phyloP scores from a whole-genome alignment of 2,113 vertebrate species.

The Bolborhynchus lineola region DNA sequence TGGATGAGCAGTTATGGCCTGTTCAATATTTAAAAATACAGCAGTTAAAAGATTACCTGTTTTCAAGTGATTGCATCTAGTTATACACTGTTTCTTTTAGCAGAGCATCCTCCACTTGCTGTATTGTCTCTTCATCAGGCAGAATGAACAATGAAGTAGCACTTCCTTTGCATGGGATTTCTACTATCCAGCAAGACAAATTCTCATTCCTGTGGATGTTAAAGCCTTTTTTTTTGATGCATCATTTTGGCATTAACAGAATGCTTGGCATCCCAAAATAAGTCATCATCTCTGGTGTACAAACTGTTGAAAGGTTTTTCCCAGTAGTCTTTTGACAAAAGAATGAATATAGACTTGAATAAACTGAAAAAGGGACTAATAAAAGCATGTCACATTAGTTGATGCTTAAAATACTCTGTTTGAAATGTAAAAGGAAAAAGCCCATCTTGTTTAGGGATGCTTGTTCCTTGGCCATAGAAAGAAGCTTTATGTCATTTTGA shows the following conservation, averaged over 20 bases:
- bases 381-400: neutral
- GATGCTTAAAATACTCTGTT: neutral
- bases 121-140: slow-evolving; percentile 47
- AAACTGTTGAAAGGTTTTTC: slow-evolving; percentile 70
- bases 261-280: slow-evolving; percentile 67
- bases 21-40: neutral
- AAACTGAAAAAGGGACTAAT: neutral
- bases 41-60: slow-evolving; percentile 20
- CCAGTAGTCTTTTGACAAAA: slow-evolving; percentile 77
- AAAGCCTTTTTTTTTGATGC: slow-evolving; percentile 21
- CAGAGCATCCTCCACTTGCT: slow-evolving; percentile 46
- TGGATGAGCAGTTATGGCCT: neutral
- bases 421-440: neutral
- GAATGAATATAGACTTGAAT: neutral
- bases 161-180: slow-evolving; percentile 27
- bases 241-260: slow-evolving; percentile 83
- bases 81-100: slow-evolving; percentile 20
- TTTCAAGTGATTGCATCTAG: neutral
- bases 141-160: slow-evolving; percentile 49
- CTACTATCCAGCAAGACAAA: slow-evolving; percentile 37
- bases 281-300: slow-evolving; percentile 54
- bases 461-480: neutral
- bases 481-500: neutral
- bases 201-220: slow-evolving; percentile 52
- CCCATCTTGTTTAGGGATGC: neutral